A percentile compares a stretch with the other conserved stretches of the same genome.
These are phyloP conservation scores for Copsychus sechellarum DNA, from an alignment of 2,113 vertebrate genomes.

Conservation along the genomic window DNA sequence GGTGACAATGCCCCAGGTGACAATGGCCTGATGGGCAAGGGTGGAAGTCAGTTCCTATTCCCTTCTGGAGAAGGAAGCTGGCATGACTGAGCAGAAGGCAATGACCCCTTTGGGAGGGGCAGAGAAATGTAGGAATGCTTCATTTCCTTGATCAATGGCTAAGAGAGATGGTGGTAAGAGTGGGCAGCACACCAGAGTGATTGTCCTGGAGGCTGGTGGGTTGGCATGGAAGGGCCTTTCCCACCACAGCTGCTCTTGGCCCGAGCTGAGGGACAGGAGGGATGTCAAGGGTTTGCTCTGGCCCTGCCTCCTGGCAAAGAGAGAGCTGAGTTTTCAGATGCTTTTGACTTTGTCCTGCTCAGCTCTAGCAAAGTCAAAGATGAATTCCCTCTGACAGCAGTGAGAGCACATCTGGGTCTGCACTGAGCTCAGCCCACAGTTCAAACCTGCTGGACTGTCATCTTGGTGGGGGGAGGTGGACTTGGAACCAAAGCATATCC, in stretches of 20 bases:
- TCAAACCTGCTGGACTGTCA: neutral
- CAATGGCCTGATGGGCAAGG: neutral
- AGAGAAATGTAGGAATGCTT: neutral
- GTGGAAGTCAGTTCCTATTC: neutral
- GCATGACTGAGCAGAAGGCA: fast-evolving
- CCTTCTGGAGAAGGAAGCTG: neutral
- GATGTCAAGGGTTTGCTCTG: neutral
- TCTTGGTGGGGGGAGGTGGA: neutral
- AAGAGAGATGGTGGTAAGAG: neutral
- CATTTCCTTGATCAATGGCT: neutral
- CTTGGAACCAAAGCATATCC: fast-evolving
- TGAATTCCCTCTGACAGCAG: neutral
- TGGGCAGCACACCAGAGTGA: neutral
- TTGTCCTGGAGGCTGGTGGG: neutral
- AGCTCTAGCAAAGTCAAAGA: neutral
- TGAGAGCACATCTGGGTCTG: neutral
- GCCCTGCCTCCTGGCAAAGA: neutral
- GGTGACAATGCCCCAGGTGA: neutral
- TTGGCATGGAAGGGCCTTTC: neutral
- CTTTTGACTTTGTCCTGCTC: neutral
- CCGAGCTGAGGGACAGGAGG: neutral
- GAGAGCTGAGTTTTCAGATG: neutral
- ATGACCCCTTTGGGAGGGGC: neutral
- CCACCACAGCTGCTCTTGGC: neutral
- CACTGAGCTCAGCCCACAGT: neutral